A percentile compares a stretch with the other conserved stretches of the same genome.
Evolutionary conservation across 2,113 vertebrate species (phyloP).

Genomic region (Bos javanicus): DNA sequence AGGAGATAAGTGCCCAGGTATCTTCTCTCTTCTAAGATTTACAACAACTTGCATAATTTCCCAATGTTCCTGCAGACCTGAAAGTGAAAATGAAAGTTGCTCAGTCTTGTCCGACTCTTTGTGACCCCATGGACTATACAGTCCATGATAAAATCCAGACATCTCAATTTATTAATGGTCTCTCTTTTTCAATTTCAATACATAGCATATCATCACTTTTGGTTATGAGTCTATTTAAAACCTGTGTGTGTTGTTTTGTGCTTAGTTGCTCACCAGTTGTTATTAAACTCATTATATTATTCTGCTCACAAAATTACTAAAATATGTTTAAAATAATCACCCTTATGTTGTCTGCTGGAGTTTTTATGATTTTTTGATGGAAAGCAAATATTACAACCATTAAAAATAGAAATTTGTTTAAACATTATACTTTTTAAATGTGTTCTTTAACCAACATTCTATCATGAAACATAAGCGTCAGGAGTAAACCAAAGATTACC

Average conservation of each 20-base stretch:
- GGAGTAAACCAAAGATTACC: slow-evolving; percentile 20
- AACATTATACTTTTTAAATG: not conserved
- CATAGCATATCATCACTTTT: slow-evolving; percentile 39
- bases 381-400: slow-evolving; percentile 38
- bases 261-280: slow-evolving; percentile 15
- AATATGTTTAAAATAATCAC: slow-evolving; percentile 56
- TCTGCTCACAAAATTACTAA: slow-evolving; percentile 57
- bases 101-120: not conserved
- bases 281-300: slow-evolving; percentile 65
- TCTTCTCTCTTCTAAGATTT: slow-evolving; percentile 48
- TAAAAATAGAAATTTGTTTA: slow-evolving; percentile 24
- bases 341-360: not conserved
- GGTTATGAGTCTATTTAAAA: slow-evolving; percentile 43
- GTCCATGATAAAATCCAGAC: slow-evolving; percentile 51
- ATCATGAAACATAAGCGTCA: slow-evolving; percentile 19
- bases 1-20: slow-evolving; percentile 52
- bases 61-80: not conserved
- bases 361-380: slow-evolving; percentile 34
- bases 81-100: not conserved
- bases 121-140: not conserved
- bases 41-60: slow-evolving; percentile 53
- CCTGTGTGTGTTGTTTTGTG: not conserved
- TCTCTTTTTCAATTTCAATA: slow-evolving; percentile 48
- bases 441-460: not conserved
- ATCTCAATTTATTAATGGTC: slow-evolving; percentile 34